phyloP scores from a whole-genome alignment of 2,888 invertebrate genomes.

The Escarpia spicata region DNA sequence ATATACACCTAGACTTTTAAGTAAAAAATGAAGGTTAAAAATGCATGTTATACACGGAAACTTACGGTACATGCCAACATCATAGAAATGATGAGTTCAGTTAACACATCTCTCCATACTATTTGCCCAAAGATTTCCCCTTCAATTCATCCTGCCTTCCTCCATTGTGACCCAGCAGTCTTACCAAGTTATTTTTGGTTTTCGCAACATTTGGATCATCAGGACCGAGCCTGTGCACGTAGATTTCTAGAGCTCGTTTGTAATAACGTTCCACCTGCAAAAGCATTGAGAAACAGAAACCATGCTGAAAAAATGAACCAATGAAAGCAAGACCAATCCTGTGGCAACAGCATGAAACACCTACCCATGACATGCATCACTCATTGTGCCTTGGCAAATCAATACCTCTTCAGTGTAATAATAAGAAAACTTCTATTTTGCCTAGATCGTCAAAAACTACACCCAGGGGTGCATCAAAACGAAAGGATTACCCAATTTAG shows the following conservation, averaged over 20 bases:
- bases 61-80: background rate
- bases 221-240: slow-evolving; percentile 91
- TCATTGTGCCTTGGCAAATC: background rate
- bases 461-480: no score
- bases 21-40: no score
- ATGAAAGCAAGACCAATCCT: background rate
- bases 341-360: background rate
- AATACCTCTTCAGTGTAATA: background rate
- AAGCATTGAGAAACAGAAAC: background rate
- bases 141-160: background rate
- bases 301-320: background rate
- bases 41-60: no score
- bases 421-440: no score
- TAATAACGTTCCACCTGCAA: slow-evolving; percentile 76
- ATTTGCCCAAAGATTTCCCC: background rate
- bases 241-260: slow-evolving; percentile 95
- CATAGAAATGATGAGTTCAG: background rate
- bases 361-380: background rate
- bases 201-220: slow-evolving; percentile 97
- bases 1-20: no score
- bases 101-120: background rate
- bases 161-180: slow-evolving; percentile 29
- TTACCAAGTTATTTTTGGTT: slow-evolving; percentile 94
- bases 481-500: background rate
- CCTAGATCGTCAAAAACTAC: no score